Evolutionary conservation across 1,140 invertebrate genomes (phyloP), one percentile per base, ranked within the genome.

Genomic region (Danaus plexippus): DNA sequence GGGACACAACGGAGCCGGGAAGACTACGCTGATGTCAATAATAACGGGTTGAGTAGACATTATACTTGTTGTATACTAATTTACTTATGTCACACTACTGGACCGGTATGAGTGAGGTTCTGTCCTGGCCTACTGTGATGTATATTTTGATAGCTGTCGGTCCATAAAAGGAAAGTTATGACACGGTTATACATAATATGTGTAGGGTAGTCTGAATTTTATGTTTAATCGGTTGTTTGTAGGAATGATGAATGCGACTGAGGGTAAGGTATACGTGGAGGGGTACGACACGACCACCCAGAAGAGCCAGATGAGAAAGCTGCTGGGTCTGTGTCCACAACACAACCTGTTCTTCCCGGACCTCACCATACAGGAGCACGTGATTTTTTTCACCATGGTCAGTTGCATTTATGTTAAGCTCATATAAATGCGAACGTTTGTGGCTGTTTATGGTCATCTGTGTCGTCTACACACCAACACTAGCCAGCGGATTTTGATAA

Each of bases 21-120:
- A 92, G 74, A 94, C 93, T 0, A 94, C 94, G 50, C 90, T 92
- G 64, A 93, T 97, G 92, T 91, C 91, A 2, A 95, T 96, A 88
- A 85, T 96, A 3, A 96, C 94, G 54, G 93, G 93, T 89, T 3
- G 15, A 3, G 3, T 15, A 15, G 1, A 15, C 15, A 15, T 15
- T 15, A 15, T 15, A 15, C n/a, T n/a, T n/a, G n/a, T n/a, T 15
- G 15, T 15, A 15, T 15, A 15, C 3, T 1, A 15, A 15, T 3
- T 1, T 15, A 15, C 15, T 15, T 15, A 15, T 15, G 3, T 15
- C 15, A 15, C 1, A 15, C 15, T 15, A 15, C 15, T 15, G 15
- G 15, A 15, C 15, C 15, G 15, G 3, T 15, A 1, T 15, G 15
- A 15, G 15, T 15, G 3, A 1, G 15, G 15, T 1, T 15, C 3